Evolutionary conservation across 1,140 invertebrate species (phyloP).

Genomic region (Cotesia chilonis): DNA sequence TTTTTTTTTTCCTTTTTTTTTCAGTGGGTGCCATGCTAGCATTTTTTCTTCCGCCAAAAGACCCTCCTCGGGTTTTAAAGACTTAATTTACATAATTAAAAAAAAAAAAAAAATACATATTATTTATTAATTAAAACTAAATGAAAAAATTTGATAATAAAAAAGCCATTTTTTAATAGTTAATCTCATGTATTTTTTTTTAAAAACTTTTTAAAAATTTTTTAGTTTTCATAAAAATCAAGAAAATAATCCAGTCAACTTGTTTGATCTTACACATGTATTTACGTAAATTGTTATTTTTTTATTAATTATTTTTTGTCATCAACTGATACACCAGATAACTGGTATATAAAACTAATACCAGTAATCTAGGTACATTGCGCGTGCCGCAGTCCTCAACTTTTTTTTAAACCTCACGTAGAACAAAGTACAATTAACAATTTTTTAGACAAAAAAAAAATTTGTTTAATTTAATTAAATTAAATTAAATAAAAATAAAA

Average conservation of each 20-base stretch:
- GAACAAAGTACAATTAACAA: neutral
- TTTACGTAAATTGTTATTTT: too few species aligned
- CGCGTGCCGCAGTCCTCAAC: neutral
- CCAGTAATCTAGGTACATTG: neutral
- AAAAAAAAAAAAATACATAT: neutral
- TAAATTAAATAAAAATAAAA: too few species aligned
- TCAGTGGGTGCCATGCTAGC: neutral
- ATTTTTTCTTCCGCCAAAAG: too few species aligned
- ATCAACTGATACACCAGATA: slow-evolving; percentile 3
- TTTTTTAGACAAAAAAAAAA: neutral
- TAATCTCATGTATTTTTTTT: slow-evolving; percentile 10
- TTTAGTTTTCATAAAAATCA: slow-evolving; percentile 4
- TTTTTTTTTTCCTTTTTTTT: neutral
- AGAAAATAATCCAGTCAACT: slow-evolving; percentile 8
- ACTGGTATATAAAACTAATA: neutral
- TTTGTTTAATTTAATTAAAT: too few species aligned
- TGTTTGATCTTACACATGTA: slow-evolving; percentile 4
- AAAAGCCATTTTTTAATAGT: neutral
- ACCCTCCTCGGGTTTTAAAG: neutral
- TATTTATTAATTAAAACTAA: neutral
- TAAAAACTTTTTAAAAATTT: neutral
- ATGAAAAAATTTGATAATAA: neutral
- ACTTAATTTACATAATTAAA: neutral
- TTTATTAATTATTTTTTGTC: neutral
- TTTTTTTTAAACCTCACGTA: neutral